Base-by-base conservation (phyloP, 1,140 invertebrate species). In the Dolichoris vasculosae region DNA sequence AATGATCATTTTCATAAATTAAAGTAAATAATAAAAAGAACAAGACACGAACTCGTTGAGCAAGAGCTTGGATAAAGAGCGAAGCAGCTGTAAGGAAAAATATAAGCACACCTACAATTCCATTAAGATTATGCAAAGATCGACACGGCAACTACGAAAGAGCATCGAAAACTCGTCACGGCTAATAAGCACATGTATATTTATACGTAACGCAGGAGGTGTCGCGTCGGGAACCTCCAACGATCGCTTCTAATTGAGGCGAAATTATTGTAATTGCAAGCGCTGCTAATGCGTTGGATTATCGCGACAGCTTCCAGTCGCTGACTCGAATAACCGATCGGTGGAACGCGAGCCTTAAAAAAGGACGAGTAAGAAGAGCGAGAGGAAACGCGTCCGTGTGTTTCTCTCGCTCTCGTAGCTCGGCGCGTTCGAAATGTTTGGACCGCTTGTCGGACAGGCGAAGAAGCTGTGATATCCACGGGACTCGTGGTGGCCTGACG, bases 401-500 rank as follows among this genome's bases (percentile, higher is more conserved):
- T 55, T 55, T 17, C 51, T 2, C 15, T 17, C 15, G 13, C 51
- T n/a, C n/a, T n/a, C n/a, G n/a, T n/a, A n/a, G n/a, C n/a, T n/a
- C n/a, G n/a, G n/a, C n/a, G n/a, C 17, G 15, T 17, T 17, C 17
- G 35, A 30, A 67, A 30, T 46, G 59, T 67, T 67, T 46, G 78
- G 40, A n/a, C 48, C 17, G 78, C 46, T 43, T 63, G 46, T 78
- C 75, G 40, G 51, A 11, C 46, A 23, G 73, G 26, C 43, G 20
- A 35, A 30, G 46, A 26, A 2, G 76, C 20, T 4, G 67, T 30
- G 82, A 83, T 81, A 69, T 81, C 55, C 51, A 23, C 63, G 64
- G 11, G 78, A 26, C 11, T n/a, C 48, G 30, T 35, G 30, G 32
- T 23, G 73, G 1, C 15, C 23, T 86, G 89, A 89, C 89, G 86